Base-by-base conservation (phyloP, 2,797 vertebrate species). In the Discoglossus pictus region DNA sequence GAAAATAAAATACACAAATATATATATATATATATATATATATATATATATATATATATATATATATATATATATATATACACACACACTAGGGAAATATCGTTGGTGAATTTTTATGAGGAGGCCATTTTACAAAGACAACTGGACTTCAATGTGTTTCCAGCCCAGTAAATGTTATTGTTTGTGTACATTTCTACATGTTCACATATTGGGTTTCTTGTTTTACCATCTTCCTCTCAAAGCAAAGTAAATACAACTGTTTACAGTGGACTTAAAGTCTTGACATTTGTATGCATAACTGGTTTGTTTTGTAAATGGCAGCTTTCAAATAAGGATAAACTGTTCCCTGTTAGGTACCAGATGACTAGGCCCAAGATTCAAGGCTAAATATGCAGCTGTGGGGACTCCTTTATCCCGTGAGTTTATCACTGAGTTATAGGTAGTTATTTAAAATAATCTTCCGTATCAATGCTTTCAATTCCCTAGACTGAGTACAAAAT, bases 311-410 rank as follows among this genome's bases (percentile, higher is more conserved):
- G 16, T 40, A 46, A 61, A 61, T 61, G 39, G 50, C 15, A 54
- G 39, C 58, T 31, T 39, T 61, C 48, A 69, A 16, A 47, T 39
- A 54, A 38, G 21, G 27, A 69, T 61, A 69, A 69, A 69, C 66
- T 54, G 48, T 54, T 54, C 39, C 24, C 42, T 54, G 66, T 12
- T 54, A 55, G 7, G 61, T 12, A 55, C 18, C 58, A 69, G 31
- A 69, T 55, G 40, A 69, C 39, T 42, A 60, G 18, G 2, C 38
- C 40, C 16, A 21, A 20, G 38, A 11, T 46, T 18, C 39, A 54
- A 17, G 18, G 59, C 8, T 52, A 34, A 39, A 17, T 34, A 16
- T 6, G 8, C 4, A 35, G 8, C 10, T 15, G 38, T 11, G 11
- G 3, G 5, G 15, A 35, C n/a, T 51, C n/a, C 48, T 2, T 51